These are phyloP conservation scores for Hystrix brachyura DNA, from an alignment of 2,113 vertebrate genomes.

Conservation along the genomic window DNA sequence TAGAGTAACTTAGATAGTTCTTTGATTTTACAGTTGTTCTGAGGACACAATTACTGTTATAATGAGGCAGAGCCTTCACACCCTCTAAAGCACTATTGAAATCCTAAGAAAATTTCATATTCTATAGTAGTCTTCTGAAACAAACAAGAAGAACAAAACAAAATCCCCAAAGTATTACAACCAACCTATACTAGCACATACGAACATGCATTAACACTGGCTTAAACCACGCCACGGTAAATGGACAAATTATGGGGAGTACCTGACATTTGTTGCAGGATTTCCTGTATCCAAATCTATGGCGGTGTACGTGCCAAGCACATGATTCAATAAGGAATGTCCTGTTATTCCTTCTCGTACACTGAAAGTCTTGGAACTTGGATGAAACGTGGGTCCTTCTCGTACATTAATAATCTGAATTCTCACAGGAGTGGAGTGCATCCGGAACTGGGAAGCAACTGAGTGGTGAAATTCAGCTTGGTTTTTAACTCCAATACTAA, in stretches of 20 bases:
- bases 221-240: neutral
- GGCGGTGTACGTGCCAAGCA: constrained; percentile 89
- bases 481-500: constrained; percentile 92
- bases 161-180: neutral
- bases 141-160: neutral
- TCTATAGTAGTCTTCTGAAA: neutral
- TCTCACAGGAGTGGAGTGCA: constrained; percentile 86
- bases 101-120: constrained; percentile 18
- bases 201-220: neutral
- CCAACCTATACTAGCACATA: neutral
- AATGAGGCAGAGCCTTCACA: neutral
- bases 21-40: constrained; percentile 35
- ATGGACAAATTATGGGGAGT: constrained; percentile 59
- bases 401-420: constrained; percentile 91
- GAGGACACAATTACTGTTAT: neutral
- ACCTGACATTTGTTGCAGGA: constrained; percentile 92
- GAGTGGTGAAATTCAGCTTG: constrained; percentile 92
- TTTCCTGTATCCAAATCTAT: constrained; percentile 92
- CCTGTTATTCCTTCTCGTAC: constrained; percentile 86
- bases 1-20: neutral
- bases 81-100: neutral
- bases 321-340: constrained; percentile 76
- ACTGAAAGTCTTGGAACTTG: constrained; percentile 84
- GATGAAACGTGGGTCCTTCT: constrained; percentile 91
- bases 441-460: constrained; percentile 82